Conservation (phyloP, 2,888 invertebrate species). For the Habrosyne pyritoides region DNA sequence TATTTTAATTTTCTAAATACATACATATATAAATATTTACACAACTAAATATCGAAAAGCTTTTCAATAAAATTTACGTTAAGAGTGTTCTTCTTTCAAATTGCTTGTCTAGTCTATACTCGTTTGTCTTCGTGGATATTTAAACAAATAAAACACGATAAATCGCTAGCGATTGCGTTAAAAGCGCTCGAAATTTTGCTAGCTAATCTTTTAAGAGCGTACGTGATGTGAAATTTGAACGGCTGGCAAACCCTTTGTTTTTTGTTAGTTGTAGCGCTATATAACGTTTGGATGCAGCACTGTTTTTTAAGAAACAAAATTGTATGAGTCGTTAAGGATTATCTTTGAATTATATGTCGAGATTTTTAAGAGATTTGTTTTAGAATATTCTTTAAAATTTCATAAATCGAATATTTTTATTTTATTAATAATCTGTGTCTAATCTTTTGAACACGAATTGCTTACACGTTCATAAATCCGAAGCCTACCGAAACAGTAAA, state of each 20-base stretch:
- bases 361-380: too few relatives aligned
- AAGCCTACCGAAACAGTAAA: background rate
- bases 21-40: too few relatives aligned
- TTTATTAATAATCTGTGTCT: background rate
- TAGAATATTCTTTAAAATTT: too few relatives aligned
- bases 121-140: slow-evolving; percentile 27
- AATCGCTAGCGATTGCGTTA: slow-evolving; percentile 39
- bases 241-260: slow-evolving; percentile 47
- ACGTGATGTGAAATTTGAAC: slow-evolving; percentile 49
- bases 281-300: slow-evolving; percentile 16
- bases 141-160: slow-evolving; percentile 44
- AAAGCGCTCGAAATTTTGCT: slow-evolving; percentile 47
- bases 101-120: background rate
- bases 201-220: slow-evolving; percentile 50
- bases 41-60: too few relatives aligned
- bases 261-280: slow-evolving; percentile 27
- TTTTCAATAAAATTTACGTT: too few relatives aligned
- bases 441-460: background rate
- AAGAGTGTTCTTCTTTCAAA: too few relatives aligned
- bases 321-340: background rate
- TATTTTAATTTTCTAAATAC: too few relatives aligned
- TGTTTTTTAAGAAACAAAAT: background rate
- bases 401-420: background rate
- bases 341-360: too few relatives aligned
- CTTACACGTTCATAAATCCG: background rate